These are phyloP conservation scores for Drosophila paranaensis DNA, from an alignment of 2,888 invertebrate species.

Conservation along the genomic window DNA sequence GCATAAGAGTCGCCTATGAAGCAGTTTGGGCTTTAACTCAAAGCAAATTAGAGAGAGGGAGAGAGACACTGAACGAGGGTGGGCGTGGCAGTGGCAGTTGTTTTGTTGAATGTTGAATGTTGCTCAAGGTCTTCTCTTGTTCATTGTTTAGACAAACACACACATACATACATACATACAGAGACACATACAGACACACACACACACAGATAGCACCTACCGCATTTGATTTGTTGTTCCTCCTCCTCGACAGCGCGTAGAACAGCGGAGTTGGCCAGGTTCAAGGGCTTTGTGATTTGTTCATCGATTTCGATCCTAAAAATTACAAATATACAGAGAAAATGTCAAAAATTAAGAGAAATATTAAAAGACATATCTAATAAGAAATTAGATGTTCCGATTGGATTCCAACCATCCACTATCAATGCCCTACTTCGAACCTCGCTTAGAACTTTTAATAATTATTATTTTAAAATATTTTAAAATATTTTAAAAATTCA, in stretches of 20 bases:
- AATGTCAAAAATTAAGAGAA: not conserved
- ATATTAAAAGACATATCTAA: not conserved
- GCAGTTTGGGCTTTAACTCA: conserved; percentile 6
- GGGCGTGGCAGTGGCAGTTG: conserved; percentile 19
- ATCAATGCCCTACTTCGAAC: not conserved
- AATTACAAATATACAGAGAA: not conserved
- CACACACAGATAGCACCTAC: conserved; percentile 85
- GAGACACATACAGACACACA: conserved; percentile 1
- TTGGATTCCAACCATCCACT: not conserved
- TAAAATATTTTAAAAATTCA: no score
- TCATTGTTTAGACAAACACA: conserved; percentile 24
- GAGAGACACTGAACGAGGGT: not conserved
- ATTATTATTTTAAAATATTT: not conserved
- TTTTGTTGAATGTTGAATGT: conserved; percentile 57
- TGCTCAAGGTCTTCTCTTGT: conserved; percentile 42
- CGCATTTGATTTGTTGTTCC: conserved; percentile 88
- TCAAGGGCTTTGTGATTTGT: conserved; percentile 88
- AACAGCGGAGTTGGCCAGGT: conserved; percentile 94
- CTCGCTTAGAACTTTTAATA: not conserved
- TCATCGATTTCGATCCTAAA: conserved; percentile 92
- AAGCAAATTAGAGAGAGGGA: conserved; percentile 14
- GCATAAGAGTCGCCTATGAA: conserved; percentile 48
- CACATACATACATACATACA: not conserved
- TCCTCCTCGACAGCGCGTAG: conserved; percentile 94
- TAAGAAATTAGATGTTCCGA: not conserved